These are phyloP conservation scores for Sweltsa coloradensis DNA, from an alignment of 1,140 invertebrate species.

Conservation along the genomic window DNA sequence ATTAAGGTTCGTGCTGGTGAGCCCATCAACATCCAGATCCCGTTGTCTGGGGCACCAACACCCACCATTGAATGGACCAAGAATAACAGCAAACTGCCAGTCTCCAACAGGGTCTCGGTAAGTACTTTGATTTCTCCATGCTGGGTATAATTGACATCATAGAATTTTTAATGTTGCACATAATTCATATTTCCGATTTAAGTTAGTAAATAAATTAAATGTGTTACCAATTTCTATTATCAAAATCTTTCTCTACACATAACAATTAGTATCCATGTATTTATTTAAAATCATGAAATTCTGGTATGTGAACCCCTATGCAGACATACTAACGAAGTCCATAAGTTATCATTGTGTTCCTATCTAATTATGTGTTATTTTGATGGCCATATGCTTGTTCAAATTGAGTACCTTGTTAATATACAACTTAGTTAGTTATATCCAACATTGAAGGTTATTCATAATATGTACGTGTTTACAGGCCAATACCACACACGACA, in stretches of 20 bases:
- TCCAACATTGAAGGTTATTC: conserved; percentile 10
- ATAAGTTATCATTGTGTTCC: no score
- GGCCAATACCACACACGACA: conserved; percentile 71
- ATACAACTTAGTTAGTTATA: conserved; percentile 1
- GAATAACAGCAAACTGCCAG: conserved; percentile 53
- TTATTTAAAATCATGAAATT: no score
- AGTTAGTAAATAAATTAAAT: no score
- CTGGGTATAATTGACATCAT: no score
- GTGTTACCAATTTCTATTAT: background rate
- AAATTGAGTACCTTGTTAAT: background rate
- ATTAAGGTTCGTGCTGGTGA: conserved; percentile 95
- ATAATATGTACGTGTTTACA: no score
- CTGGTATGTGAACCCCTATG: no score
- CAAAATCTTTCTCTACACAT: background rate
- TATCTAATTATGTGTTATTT: conserved; percentile 3
- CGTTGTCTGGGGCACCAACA: conserved; percentile 84
- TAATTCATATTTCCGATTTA: no score
- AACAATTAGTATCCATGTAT: background rate
- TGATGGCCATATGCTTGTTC: background rate
- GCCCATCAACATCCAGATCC: conserved; percentile 89
- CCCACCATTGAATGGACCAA: conserved; percentile 87
- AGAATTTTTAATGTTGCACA: no score
- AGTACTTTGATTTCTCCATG: conserved; percentile 22
- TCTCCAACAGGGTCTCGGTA: conserved; percentile 57
- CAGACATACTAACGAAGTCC: no score